Evolutionary conservation across 2,113 vertebrate species (phyloP), one percentile per base, ranked within the genome.

Genomic region (Sialia sialis): DNA sequence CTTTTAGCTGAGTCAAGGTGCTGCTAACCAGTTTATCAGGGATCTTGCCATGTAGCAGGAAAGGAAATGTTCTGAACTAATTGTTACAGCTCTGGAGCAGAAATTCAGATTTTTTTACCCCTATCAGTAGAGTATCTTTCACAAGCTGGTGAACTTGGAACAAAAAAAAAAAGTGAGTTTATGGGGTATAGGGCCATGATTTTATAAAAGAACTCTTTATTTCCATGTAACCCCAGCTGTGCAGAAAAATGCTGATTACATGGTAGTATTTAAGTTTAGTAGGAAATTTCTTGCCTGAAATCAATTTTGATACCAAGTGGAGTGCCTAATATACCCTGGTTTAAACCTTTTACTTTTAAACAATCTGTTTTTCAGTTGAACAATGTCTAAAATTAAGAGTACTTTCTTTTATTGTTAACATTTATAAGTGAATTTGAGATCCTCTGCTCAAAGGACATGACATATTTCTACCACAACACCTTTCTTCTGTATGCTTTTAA

Each of bases 121-220:
- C 29, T 15, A 16, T 20, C 27, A 59, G 5, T 72, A 13, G 46
- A 89, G 11, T 73, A 52, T 49, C 51, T 90, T 88, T 92, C 39
- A 39, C 38, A 88, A 77, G 59, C 59, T 94, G 59, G 43, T 84
- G 72, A 86, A 74, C 34, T 80, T 80, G 59, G 68, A 92, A 81
- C 29, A 43, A 74, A 80, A 79, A 73, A 52, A 20, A 73, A 52
- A 20, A 1, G 13, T 18, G 62, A 78, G 34, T 70, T 69, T 68
- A 46, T 43, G 81, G 29, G 16, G 39, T 68, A 59, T 10, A 69
- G 34, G 20, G 67, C 30, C 59, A 44, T 87, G 51, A 73, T 72
- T 87, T 95, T 70, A 77, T 87, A 52, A 87, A 95, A 91, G 89
- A 77, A 13, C 70, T 69, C 84, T 93, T 91, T 91, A 83, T 90